Percentiles rank a stretch among this genome's conserved stretches.
Conservation (phyloP, 2,797 vertebrate species). For the Poeciliopsis turneri region DNA sequence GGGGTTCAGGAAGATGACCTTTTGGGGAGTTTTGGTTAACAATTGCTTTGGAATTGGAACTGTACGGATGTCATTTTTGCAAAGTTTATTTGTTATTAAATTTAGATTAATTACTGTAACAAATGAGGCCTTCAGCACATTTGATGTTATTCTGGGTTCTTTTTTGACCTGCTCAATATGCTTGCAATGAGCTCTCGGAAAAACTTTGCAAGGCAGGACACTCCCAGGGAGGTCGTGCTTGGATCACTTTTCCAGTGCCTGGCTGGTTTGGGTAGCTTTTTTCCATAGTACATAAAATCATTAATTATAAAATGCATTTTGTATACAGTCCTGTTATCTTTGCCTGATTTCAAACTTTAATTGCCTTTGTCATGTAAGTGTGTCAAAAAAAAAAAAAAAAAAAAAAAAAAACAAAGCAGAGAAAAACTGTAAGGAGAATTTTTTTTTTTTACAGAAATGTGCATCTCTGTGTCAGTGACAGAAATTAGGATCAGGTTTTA, state of each 20-base stretch:
- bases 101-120: not conserved
- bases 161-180: not conserved
- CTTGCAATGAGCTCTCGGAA: not conserved
- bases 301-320: not conserved
- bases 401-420: not conserved
- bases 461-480: slow-evolving; percentile 4
- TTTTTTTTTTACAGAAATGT: not conserved
- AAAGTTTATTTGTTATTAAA: not conserved
- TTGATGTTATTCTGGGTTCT: not conserved
- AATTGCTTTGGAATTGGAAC: not conserved
- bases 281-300: not conserved
- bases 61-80: not conserved
- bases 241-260: not conserved
- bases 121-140: not conserved
- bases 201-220: not conserved
- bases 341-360: not conserved
- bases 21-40: not conserved
- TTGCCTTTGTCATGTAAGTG: not conserved
- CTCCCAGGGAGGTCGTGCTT: not conserved
- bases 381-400: not conserved
- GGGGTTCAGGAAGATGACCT: not conserved
- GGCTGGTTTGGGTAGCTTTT: not conserved
- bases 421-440: not conserved
- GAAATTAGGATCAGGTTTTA: slow-evolving; percentile 24
- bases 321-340: not conserved